phyloP scores from a whole-genome alignment of 2,888 invertebrate genomes.

The Tipula vernalis region DNA sequence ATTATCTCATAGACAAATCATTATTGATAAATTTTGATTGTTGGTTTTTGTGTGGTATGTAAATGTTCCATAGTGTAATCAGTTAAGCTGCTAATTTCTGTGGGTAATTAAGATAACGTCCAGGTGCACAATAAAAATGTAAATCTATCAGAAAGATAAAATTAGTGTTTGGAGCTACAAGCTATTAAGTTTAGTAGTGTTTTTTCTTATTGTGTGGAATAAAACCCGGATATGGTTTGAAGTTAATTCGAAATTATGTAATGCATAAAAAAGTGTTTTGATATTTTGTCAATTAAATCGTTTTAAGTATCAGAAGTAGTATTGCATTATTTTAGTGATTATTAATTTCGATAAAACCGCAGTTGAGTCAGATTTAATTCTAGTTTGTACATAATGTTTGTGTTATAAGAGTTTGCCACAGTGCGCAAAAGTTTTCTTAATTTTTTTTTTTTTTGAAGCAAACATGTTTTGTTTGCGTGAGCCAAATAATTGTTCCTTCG shows the following conservation, averaged over 20 bases:
- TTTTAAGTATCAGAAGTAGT: not conserved
- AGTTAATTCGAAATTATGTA: not conserved
- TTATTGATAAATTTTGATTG: not conserved
- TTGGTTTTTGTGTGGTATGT: not conserved
- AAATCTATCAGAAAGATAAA: not conserved
- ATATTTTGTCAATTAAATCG: not conserved
- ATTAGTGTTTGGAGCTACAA: not conserved
- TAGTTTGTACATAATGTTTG: not conserved
- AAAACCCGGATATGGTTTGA: not conserved
- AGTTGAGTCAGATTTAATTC: not conserved
- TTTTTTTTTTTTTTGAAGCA: not conserved
- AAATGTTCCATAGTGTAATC: not conserved
- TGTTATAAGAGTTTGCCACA: not conserved
- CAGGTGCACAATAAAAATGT: not conserved
- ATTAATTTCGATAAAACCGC: not conserved
- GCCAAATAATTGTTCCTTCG: not conserved
- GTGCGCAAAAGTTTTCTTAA: not conserved
- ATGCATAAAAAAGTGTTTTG: not conserved
- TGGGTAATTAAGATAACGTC: not conserved
- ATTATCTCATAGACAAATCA: not conserved
- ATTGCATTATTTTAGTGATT: not conserved
- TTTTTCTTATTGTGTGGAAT: not conserved
- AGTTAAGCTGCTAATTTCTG: not conserved
- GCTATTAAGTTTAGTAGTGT: not conserved
- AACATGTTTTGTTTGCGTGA: not conserved